Evolutionary conservation across 2,113 vertebrate species (phyloP).

Genomic region (Glareola pratincola): DNA sequence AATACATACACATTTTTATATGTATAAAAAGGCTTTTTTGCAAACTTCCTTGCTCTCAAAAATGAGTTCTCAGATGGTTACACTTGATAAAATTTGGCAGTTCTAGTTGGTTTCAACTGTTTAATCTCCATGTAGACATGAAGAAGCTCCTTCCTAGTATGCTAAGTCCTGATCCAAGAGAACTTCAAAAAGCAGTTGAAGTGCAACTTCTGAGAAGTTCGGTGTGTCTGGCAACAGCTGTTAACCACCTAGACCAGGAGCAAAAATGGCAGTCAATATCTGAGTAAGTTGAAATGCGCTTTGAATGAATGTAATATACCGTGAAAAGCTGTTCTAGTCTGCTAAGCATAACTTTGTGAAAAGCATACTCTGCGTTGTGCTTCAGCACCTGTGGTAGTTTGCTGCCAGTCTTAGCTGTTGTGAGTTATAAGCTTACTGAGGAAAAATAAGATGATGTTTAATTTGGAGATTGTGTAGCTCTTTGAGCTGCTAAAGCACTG

Average conservation of each 20-base stretch:
- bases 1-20: not conserved
- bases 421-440: not conserved
- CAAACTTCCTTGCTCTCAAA: not conserved
- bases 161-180: slow-evolving; percentile 92
- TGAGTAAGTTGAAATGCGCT: slow-evolving; percentile 80
- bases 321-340: not conserved
- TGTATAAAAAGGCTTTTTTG: rapidly evolving
- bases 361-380: not conserved
- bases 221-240: slow-evolving; percentile 82
- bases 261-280: slow-evolving; percentile 81
- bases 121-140: slow-evolving; percentile 80
- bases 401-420: not conserved
- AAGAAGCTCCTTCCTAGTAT: slow-evolving; percentile 92
- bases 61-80: not conserved
- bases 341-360: not conserved
- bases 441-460: not conserved
- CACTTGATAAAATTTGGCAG: not conserved
- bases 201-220: slow-evolving; percentile 93
- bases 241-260: slow-evolving; percentile 82
- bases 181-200: slow-evolving; percentile 97
- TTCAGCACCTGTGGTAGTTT: not conserved
- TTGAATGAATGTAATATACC: not conserved
- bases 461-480: not conserved
- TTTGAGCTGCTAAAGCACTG: not conserved
- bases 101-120: not conserved